Percentiles rank a stretch among this genome's conserved stretches.
Conservation (phyloP, 2,888 invertebrate species). For the Actias luna region DNA sequence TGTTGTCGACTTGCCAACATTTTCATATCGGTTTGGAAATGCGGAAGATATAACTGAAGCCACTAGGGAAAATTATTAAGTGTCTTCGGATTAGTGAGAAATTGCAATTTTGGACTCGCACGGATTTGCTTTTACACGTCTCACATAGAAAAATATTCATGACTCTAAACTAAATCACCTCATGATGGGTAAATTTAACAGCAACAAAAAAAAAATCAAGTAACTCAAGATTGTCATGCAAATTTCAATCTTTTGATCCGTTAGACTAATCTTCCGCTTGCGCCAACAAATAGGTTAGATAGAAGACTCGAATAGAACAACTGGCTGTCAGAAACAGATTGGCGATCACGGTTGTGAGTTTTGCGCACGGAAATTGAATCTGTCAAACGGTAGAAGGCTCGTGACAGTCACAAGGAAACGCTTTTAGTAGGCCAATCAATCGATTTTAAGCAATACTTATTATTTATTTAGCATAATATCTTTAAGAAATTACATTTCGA, state of each 20-base stretch:
- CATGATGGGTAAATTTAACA: background rate
- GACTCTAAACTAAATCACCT: too few species aligned
- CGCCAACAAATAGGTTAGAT: background rate
- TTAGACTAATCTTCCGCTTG: background rate
- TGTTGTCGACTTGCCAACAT: background rate
- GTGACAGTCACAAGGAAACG: constrained; percentile 55
- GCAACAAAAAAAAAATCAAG: too few species aligned
- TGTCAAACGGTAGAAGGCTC: constrained; percentile 47
- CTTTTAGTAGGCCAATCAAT: constrained; percentile 53
- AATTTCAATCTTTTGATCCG: background rate
- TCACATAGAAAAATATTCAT: too few species aligned
- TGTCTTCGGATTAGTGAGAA: too few species aligned
- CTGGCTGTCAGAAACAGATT: constrained; percentile 6
- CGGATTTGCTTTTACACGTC: too few species aligned
- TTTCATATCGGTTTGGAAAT: background rate
- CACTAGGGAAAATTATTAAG: too few species aligned
- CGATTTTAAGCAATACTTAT: background rate
- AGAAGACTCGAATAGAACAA: constrained; percentile 6
- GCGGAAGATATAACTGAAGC: too few species aligned
- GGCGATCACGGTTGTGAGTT: constrained; percentile 36
- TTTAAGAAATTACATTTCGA: background rate
- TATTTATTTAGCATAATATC: background rate
- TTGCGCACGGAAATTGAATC: constrained; percentile 61
- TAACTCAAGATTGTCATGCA: too few species aligned
- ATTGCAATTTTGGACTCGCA: too few species aligned